Conservation (phyloP, 1,140 invertebrate species). For the Caenorhabditis tropicalis region DNA sequence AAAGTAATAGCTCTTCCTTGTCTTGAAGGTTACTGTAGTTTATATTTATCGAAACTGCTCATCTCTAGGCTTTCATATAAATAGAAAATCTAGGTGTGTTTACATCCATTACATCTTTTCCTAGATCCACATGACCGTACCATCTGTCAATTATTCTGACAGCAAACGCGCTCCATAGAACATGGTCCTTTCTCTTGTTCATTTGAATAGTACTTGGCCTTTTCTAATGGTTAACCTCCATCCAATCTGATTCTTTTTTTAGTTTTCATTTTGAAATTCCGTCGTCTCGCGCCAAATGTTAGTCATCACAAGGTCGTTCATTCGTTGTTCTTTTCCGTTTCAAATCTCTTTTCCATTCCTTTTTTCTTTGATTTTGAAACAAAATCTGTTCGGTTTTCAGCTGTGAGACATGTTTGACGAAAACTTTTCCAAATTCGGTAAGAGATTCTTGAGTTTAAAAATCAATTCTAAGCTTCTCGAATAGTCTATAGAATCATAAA, state of each 20-base stretch:
- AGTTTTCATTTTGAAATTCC: not conserved
- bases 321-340: not conserved
- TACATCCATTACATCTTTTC: too few relatives aligned
- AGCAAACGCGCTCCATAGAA: too few relatives aligned
- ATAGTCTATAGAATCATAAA: not conserved
- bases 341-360: not conserved
- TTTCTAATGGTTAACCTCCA: not conserved
- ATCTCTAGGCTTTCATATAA: too few relatives aligned
- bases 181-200: too few relatives aligned
- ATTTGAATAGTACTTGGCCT: too few relatives aligned
- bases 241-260: not conserved
- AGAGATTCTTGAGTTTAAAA: not conserved
- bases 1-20: too few relatives aligned
- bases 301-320: slow-evolving; percentile 7
- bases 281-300: not conserved
- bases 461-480: not conserved
- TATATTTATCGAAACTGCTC: too few relatives aligned
- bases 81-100: too few relatives aligned
- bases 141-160: too few relatives aligned
- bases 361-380: not conserved
- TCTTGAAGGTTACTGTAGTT: too few relatives aligned
- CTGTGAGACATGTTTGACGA: slow-evolving; percentile 31
- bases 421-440: slow-evolving; percentile 51
- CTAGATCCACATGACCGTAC: too few relatives aligned
- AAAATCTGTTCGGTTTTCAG: not conserved